phyloP scores from a whole-genome alignment of 2,113 vertebrate species.

The Calyptomena viridis region DNA sequence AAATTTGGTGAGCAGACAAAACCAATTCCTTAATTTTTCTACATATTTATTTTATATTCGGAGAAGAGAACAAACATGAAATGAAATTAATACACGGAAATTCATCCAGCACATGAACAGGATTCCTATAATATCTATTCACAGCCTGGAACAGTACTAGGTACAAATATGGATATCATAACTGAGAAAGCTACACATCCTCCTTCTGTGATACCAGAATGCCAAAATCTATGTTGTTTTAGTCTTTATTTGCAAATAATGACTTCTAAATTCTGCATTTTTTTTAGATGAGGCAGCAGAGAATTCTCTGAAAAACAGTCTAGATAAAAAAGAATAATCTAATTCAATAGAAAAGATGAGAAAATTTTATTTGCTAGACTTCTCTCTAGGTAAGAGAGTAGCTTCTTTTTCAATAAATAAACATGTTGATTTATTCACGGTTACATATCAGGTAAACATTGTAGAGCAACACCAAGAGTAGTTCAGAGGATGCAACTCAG shows the following conservation, averaged over 20 bases:
- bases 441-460: not conserved
- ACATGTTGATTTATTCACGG: not conserved
- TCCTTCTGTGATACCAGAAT: not conserved
- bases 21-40: not conserved
- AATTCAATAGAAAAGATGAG: not conserved
- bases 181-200: not conserved
- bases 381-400: not conserved
- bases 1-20: not conserved
- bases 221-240: not conserved
- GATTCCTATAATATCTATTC: not conserved
- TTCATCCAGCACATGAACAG: not conserved
- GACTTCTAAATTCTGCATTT: not conserved
- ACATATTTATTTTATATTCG: not conserved
- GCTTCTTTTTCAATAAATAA: not conserved
- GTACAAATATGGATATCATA: not conserved
- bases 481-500: not conserved
- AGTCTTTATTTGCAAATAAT: not conserved
- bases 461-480: not conserved
- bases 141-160: not conserved
- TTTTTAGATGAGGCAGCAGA: not conserved
- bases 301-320: not conserved
- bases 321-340: not conserved
- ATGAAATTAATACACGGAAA: not conserved
- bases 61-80: not conserved
- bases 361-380: not conserved